These are phyloP conservation scores for Pteronotus mesoamericanus DNA, from an alignment of 2,797 vertebrate genomes.

Conservation along the genomic window DNA sequence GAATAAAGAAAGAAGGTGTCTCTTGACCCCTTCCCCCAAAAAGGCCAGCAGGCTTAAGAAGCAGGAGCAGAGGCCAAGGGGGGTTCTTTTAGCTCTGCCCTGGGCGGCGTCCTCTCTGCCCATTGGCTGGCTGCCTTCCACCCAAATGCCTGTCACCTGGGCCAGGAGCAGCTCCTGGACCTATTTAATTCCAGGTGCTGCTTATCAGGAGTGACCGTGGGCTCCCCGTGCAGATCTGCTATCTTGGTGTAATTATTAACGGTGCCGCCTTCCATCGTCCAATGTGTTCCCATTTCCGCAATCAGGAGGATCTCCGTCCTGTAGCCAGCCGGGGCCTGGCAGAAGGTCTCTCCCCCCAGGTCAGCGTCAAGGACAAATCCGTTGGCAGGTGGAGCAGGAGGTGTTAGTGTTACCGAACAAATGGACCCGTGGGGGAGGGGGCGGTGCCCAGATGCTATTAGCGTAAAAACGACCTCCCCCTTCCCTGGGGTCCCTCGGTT, in stretches of 20 bases:
- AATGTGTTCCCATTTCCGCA: not conserved
- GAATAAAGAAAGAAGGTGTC: not conserved
- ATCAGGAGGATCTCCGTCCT: not conserved
- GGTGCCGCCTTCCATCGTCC: accelerated
- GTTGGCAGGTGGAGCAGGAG: not conserved
- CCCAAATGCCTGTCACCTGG: conserved; percentile 21
- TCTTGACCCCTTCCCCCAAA: accelerated
- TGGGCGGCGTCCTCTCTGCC: accelerated
- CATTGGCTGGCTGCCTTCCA: conserved; percentile 15
- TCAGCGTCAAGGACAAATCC: not conserved
- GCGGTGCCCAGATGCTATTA: too few species aligned
- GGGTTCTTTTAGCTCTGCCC: not conserved
- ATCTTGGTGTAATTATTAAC: not conserved
- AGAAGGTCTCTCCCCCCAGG: not conserved
- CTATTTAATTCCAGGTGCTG: not conserved
- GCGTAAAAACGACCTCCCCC: too few species aligned
- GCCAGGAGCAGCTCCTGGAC: accelerated
- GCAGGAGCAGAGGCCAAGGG: accelerated
- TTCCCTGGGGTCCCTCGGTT: too few species aligned
- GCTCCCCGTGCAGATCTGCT: accelerated
- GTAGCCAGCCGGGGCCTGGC: not conserved
- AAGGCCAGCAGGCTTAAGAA: accelerated
- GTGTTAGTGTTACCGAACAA: too few species aligned
- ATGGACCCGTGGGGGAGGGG: too few species aligned
- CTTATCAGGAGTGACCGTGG: accelerated